phyloP scores from a whole-genome alignment of 1,140 invertebrate genomes.

The Tetramorium parvispinum region DNA sequence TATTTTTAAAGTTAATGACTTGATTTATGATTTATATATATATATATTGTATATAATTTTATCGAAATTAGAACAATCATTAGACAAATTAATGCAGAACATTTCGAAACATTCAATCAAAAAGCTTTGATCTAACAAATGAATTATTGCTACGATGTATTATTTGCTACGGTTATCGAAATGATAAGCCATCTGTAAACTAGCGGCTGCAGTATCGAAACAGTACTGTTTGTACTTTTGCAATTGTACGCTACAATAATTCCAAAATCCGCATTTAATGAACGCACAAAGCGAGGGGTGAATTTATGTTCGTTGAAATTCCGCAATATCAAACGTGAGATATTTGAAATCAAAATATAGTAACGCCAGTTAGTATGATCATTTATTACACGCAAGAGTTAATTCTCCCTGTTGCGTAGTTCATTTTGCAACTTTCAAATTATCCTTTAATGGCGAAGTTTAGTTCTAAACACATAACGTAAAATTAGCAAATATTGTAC shows the following conservation, averaged over 20 bases:
- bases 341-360: constrained; percentile 17
- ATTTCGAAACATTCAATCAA: background rate
- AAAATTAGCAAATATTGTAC: constrained; percentile 5
- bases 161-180: constrained; percentile 5
- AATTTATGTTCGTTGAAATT: background rate
- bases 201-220: background rate
- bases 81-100: background rate
- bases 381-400: background rate
- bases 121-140: background rate
- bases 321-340: background rate
- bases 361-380: background rate
- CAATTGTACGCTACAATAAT: constrained; percentile 23
- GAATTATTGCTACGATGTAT: background rate
- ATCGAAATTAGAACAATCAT: background rate
- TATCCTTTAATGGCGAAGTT: background rate
- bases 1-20: background rate
- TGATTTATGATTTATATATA: background rate
- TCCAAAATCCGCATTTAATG: constrained; percentile 29
- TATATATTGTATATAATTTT: background rate
- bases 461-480: background rate
- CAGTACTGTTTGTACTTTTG: constrained; percentile 14
- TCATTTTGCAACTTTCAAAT: background rate
- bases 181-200: constrained; percentile 28
- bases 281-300: background rate
- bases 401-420: background rate